Percentiles rank a stretch among this genome's conserved stretches.
Conservation (phyloP, 2,113 vertebrate species). For the Typhlomys cinereus region DNA sequence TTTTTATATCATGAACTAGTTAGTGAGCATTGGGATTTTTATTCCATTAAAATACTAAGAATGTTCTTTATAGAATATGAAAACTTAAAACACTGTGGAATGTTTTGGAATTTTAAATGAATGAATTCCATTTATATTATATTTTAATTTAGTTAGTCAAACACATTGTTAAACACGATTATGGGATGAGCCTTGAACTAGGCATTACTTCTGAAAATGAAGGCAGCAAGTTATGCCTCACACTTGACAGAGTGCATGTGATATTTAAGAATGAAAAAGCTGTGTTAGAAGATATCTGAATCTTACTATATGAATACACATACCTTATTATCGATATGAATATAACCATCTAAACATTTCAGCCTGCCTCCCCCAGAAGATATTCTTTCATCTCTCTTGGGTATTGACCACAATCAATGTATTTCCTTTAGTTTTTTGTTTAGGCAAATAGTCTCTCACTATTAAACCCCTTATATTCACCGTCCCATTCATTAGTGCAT, state of each 20-base stretch:
- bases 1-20: conserved; percentile 83
- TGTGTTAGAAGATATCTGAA: background rate
- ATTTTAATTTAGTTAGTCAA: conserved; percentile 72
- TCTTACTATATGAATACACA: background rate
- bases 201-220: conserved; percentile 15
- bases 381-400: background rate
- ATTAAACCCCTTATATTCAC: background rate
- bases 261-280: background rate
- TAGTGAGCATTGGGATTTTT: conserved; percentile 80
- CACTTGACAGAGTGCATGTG: background rate
- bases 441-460: background rate
- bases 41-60: conserved; percentile 83
- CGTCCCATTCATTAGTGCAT: background rate
- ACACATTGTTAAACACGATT: conserved; percentile 65
- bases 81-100: conserved; percentile 79
- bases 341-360: background rate
- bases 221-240: background rate
- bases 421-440: background rate
- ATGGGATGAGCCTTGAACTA: conserved; percentile 44
- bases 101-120: conserved; percentile 74
- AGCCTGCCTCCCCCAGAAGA: background rate
- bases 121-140: conserved; percentile 69
- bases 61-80: conserved; percentile 76
- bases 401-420: background rate
- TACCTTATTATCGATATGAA: conserved; percentile 3